Conservation (phyloP, 35 echinoderm and acorn worm genomes). For the Lytechinus variegatus region DNA sequence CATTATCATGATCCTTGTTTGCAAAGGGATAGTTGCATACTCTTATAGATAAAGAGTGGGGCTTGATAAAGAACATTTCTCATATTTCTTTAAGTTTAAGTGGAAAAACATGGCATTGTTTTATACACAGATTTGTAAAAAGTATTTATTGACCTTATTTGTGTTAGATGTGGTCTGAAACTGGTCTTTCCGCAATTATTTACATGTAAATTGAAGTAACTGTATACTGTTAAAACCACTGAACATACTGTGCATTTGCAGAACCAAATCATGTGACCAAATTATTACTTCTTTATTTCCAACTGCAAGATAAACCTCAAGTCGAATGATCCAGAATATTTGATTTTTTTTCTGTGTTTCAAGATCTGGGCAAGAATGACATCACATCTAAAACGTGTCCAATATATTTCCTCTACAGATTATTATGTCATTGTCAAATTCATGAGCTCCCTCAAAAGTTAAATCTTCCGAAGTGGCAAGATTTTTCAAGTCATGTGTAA, state of each 20-base stretch:
- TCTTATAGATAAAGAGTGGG: too few relatives aligned
- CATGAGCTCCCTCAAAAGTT: too few relatives aligned
- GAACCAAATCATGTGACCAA: background rate
- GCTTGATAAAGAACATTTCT: background rate
- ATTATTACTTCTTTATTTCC: background rate
- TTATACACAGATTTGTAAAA: background rate
- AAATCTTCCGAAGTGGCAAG: too few relatives aligned
- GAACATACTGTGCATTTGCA: background rate
- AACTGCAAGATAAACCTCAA: background rate
- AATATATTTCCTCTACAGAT: too few relatives aligned
- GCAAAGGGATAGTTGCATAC: too few relatives aligned
- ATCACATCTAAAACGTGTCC: too few relatives aligned
- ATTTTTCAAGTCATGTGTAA: too few relatives aligned
- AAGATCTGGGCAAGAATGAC: background rate
- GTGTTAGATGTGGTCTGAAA: background rate
- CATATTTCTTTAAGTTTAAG: background rate
- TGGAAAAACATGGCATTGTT: background rate
- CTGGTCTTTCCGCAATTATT: background rate
- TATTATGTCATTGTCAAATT: too few relatives aligned
- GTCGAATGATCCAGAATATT: background rate
- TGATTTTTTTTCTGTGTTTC: background rate
- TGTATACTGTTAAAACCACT: background rate
- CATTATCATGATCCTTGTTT: too few relatives aligned
- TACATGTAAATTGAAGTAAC: too few relatives aligned
- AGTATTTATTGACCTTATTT: background rate